Evolutionary conservation across 2,888 invertebrate species (phyloP).

Genomic region (Agrotis ipsilon): DNA sequence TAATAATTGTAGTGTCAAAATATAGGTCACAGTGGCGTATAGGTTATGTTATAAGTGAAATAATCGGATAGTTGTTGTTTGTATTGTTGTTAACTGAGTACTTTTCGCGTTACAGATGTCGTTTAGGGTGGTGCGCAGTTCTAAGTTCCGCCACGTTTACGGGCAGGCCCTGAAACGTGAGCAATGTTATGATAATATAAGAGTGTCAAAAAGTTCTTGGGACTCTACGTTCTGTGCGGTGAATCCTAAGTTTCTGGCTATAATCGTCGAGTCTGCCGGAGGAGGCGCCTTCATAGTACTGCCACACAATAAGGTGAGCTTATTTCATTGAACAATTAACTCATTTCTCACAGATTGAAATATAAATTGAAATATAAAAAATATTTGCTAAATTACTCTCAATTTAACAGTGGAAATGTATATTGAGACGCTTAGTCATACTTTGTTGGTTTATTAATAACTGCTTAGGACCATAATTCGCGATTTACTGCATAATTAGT

Average conservation of each 20-base stretch:
- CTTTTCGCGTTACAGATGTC: conserved; percentile 94
- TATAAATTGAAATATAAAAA: conserved; percentile 35
- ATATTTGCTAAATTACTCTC: conserved; percentile 31
- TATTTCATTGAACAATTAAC: conserved; percentile 57
- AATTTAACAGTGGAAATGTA: conserved; percentile 56
- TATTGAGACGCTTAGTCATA: conserved; percentile 63
- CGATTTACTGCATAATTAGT: conserved; percentile 11
- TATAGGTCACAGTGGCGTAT: conserved; percentile 88
- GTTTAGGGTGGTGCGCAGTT: conserved; percentile 98
- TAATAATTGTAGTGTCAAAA: conserved; percentile 84
- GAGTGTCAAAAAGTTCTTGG: conserved; percentile 99
- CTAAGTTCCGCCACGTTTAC: conserved; percentile 99
- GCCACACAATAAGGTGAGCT: conserved; percentile 96
- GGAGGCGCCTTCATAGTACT: conserved; percentile 99
- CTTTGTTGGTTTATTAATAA: conserved; percentile 63
- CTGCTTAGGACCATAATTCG: conserved; percentile 38
- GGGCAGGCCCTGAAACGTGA: conserved; percentile 98
- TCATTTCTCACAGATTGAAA: conserved; percentile 55
- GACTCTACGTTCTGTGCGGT: conserved; percentile 99
- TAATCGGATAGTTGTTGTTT: conserved; percentile 79
- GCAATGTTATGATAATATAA: conserved; percentile 99
- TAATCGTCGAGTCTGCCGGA: conserved; percentile 99
- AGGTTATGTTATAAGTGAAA: conserved; percentile 89
- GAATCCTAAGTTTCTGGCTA: conserved; percentile 99
- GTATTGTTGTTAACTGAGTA: conserved; percentile 80